Percentiles rank a stretch among this genome's conserved stretches.
Conservation (phyloP, 2,113 vertebrate genomes). For the Phaethon lepturus region DNA sequence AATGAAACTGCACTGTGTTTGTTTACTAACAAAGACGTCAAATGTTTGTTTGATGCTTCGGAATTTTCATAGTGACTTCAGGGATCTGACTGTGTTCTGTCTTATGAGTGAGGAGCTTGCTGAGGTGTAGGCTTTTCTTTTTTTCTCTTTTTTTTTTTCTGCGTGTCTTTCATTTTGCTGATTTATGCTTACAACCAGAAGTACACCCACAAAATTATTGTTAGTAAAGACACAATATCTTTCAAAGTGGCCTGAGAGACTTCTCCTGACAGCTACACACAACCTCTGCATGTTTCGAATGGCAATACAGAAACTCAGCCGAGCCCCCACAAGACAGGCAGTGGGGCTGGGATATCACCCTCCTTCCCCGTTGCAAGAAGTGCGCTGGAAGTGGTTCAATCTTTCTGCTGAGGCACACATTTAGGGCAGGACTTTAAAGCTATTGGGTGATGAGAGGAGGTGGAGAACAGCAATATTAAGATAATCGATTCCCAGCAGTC, state of each 20-base stretch:
- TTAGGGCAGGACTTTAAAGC: background rate
- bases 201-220: background rate
- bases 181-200: background rate
- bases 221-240: background rate
- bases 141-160: rapidly evolving
- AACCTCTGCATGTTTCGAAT: background rate
- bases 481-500: background rate
- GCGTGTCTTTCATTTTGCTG: background rate
- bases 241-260: background rate
- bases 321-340: background rate
- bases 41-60: background rate
- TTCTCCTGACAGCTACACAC: background rate
- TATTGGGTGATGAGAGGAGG: background rate
- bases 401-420: background rate
- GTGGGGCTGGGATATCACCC: background rate
- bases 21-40: constrained; percentile 63
- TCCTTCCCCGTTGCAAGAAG: background rate
- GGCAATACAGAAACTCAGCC: background rate
- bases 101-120: background rate
- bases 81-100: background rate
- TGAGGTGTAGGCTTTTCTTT: background rate
- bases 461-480: background rate
- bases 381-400: background rate
- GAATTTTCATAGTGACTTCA: background rate
- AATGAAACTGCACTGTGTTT: background rate